A percentile compares a stretch with the other conserved stretches of the same genome.
Conservation (phyloP, 2,888 invertebrate species). For the Spilosoma lubricipeda region DNA sequence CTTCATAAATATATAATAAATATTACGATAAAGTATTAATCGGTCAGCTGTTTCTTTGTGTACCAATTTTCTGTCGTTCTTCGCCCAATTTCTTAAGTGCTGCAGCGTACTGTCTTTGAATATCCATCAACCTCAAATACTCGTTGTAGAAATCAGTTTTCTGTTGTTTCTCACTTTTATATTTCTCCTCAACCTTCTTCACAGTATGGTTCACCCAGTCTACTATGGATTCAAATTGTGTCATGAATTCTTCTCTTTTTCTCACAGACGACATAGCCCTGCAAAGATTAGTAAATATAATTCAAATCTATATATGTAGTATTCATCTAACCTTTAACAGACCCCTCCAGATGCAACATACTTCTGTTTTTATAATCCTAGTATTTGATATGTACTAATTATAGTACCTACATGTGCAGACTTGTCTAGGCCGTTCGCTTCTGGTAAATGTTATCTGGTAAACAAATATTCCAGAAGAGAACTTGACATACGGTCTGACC, state of each 20-base stretch:
- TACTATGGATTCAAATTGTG: constrained; percentile 95
- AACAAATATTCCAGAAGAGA: no score
- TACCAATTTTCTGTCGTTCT: constrained; percentile 68
- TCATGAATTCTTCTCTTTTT: constrained; percentile 95
- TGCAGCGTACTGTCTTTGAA: constrained; percentile 80
- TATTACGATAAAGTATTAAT: constrained; percentile 24
- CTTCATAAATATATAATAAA: constrained; percentile 16
- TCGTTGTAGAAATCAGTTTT: constrained; percentile 73
- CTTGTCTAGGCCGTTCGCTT: no score
- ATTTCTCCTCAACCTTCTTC: constrained; percentile 89
- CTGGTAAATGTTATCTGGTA: no score
- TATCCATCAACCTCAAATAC: constrained; percentile 76
- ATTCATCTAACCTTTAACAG: not conserved
- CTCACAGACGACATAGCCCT: constrained; percentile 94
- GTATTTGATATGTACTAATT: not conserved
- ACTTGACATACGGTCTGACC: no score
- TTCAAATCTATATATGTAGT: not conserved
- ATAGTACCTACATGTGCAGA: no score
- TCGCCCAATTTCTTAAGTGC: constrained; percentile 77
- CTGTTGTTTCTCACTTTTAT: constrained; percentile 72
- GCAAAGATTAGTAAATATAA: constrained; percentile 33
- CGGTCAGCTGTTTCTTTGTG: constrained; percentile 48
- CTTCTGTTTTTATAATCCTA: not conserved
- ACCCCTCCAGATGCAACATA: not conserved
- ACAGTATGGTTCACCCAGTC: constrained; percentile 96